Base-by-base conservation (phyloP, 2,888 invertebrate genomes). In the Ochropleura leucogaster region DNA sequence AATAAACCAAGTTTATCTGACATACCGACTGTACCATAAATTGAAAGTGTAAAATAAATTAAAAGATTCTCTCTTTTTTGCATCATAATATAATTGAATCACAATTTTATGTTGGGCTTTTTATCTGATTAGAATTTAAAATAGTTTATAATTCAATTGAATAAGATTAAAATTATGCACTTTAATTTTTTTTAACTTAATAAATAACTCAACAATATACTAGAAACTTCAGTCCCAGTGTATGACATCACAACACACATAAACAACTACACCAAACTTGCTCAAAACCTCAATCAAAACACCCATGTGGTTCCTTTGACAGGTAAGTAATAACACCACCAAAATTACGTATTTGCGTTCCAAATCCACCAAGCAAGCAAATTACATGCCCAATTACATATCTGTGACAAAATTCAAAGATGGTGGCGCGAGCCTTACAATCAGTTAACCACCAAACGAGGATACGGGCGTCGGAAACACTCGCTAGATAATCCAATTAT, bases 401-500 rank as follows among this genome's bases (percentile, higher is more conserved):
- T 79, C 77, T 79, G 82, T 82, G 81, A 86, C 85, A 83, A 86
- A 88, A 80, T 77, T 83, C 72, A 80, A 84, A 87, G 82, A 84
- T 79, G 80, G 79, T 62, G 74, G 83, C 74, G 63, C 73, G 74
- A 70, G 65, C 72, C 76, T 72, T 81, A 87, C 85, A 89, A 87
- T 89, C 87, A 89, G 89, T 90, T 89, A 89, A 87, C 90, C 89
- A 84, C 89, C 72, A 81, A 89, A 90, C 83, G 80, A 78, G 85
- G 84, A 87, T 89, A 89, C 86, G 85, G 90, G 89, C 85, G 88
- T 88, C 74, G 84, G 85, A 85, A 90, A 89, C 87, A 89, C 86
- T 85, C 85, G 77, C 80, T 83, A 88, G 91, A 90, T 93, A 93
- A 92, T 92, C 92, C 92, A 92, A 93, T 93, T 93, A 93, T 88